Conservation (phyloP, 2,888 invertebrate genomes). For the Dynastes maya region DNA sequence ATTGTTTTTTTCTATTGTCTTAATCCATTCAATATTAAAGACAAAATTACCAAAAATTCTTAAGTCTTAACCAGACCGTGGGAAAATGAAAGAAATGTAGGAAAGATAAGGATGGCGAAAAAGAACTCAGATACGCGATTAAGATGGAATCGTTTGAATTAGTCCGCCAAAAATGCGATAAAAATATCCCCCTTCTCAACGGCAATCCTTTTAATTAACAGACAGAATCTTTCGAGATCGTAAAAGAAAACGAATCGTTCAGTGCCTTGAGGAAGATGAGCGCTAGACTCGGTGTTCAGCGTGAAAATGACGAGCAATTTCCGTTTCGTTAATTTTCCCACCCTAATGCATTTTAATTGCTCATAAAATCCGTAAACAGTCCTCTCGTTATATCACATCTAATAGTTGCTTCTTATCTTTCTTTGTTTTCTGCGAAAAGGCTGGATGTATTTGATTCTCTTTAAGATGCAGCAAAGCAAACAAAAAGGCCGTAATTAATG, state of each 20-base stretch:
- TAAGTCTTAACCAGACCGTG: too few species aligned
- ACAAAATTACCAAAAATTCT: too few species aligned
- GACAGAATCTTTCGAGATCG: slow-evolving; percentile 32
- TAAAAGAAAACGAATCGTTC: slow-evolving; percentile 34
- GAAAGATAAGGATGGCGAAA: neutral
- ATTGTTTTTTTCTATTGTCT: too few species aligned
- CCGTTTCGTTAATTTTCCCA: slow-evolving; percentile 29
- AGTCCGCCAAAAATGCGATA: slow-evolving; percentile 30
- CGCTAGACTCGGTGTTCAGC: neutral
- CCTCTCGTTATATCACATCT: neutral
- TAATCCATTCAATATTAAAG: too few species aligned
- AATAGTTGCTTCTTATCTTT: neutral
- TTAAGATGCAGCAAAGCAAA: neutral
- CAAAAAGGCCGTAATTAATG: neutral
- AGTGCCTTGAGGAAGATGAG: neutral
- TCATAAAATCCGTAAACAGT: slow-evolving; percentile 36
- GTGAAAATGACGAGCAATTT: slow-evolving; percentile 32
- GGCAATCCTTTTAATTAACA: slow-evolving; percentile 44
- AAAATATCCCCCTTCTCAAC: slow-evolving; percentile 12
- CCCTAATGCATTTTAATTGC: slow-evolving; percentile 39
- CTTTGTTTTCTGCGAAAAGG: neutral
- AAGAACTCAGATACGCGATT: slow-evolving; percentile 21
- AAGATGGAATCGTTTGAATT: slow-evolving; percentile 33
- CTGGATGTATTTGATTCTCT: neutral
- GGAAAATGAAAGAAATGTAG: too few species aligned